A percentile compares a stretch with the other conserved stretches of the same genome.
Evolutionary conservation across 2,888 invertebrate genomes (phyloP).

Genomic region (Cryptus armator): DNA sequence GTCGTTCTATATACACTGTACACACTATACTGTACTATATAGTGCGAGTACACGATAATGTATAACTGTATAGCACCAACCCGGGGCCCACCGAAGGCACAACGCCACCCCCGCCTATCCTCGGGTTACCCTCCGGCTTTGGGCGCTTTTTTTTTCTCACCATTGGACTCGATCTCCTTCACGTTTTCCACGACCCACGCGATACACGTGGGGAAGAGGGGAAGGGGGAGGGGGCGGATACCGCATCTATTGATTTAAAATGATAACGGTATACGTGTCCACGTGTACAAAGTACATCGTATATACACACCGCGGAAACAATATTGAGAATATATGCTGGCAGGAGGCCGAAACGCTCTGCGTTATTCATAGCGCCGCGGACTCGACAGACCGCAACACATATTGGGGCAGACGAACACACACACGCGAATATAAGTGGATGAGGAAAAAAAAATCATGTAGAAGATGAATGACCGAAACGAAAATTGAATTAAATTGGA

Average conservation of each 20-base stretch:
- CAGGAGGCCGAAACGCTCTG: constrained; percentile 1
- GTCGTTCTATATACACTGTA: not conserved
- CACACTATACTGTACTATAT: not conserved
- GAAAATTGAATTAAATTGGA: not conserved
- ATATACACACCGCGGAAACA: constrained; percentile 1
- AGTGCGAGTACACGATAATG: not conserved
- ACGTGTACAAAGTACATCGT: constrained; percentile 9
- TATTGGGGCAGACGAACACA: not conserved
- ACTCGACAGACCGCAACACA: not conserved
- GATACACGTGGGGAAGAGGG: constrained; percentile 29
- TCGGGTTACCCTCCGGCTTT: constrained; percentile 28
- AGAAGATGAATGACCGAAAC: not conserved
- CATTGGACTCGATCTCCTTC: constrained; percentile 14
- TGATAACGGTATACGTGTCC: constrained; percentile 49
- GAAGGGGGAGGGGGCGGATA: constrained; percentile 36
- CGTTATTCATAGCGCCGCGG: constrained; percentile 4
- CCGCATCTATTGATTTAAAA: constrained; percentile 62
- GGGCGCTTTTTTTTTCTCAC: constrained; percentile 25
- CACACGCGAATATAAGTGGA: not conserved
- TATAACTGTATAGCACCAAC: constrained; percentile 1
- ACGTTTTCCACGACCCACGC: constrained; percentile 26
- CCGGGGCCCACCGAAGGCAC: not conserved
- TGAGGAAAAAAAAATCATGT: not conserved
- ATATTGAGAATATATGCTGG: constrained; percentile 9
- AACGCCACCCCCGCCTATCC: not conserved